These are phyloP conservation scores for Lucilia cuprina DNA, from an alignment of 1,140 invertebrate species.

Conservation along the genomic window DNA sequence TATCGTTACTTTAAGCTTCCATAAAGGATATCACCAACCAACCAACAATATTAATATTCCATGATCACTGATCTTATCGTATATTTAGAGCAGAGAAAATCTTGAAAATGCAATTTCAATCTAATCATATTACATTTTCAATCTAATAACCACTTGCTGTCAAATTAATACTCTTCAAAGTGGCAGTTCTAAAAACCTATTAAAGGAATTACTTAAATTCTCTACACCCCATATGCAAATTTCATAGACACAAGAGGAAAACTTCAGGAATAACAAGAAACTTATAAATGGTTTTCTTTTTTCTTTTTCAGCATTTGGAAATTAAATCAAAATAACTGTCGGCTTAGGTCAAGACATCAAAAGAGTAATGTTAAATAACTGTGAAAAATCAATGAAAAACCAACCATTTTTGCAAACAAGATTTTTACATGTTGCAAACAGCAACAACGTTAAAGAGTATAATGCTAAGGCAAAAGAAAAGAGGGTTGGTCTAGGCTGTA, in stretches of 20 bases:
- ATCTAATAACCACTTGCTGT: too few species aligned
- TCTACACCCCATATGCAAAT: background rate
- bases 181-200: too few species aligned
- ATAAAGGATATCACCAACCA: too few species aligned
- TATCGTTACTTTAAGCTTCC: too few species aligned
- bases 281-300: background rate
- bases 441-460: background rate
- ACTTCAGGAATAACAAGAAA: background rate
- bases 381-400: slow-evolving; percentile 35
- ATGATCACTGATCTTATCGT: too few species aligned
- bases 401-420: slow-evolving; percentile 35
- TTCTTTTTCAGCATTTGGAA: background rate
- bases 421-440: background rate
- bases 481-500: too few species aligned
- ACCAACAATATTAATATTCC: too few species aligned
- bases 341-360: slow-evolving; percentile 28
- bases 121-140: too few species aligned
- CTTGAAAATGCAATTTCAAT: too few species aligned
- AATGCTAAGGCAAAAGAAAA: background rate
- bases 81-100: too few species aligned
- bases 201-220: background rate
- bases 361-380: slow-evolving; percentile 36
- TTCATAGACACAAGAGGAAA: background rate
- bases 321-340: slow-evolving; percentile 33
- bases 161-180: too few species aligned